Conservation (phyloP, 1,140 invertebrate species). For the Hypothenemus hampei region DNA sequence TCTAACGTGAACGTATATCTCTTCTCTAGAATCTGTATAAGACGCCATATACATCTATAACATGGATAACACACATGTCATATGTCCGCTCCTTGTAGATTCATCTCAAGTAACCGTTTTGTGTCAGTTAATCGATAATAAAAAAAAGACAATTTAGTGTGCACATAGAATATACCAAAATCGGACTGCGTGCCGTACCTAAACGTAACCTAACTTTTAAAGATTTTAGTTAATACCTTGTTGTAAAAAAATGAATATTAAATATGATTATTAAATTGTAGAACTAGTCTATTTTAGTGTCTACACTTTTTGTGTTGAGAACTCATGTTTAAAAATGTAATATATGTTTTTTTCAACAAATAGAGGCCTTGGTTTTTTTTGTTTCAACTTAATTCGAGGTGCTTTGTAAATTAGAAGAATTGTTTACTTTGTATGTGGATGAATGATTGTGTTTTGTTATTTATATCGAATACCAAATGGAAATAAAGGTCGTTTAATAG, state of each 20-base stretch:
- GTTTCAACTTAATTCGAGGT: neutral
- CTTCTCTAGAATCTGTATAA: constrained; percentile 11
- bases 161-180: constrained; percentile 9
- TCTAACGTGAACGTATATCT: too few relatives aligned
- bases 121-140: constrained; percentile 21
- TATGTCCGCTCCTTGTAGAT: constrained; percentile 16
- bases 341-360: constrained; percentile 15
- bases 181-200: constrained; percentile 22
- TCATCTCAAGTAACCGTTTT: constrained; percentile 11
- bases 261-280: constrained; percentile 17
- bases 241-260: constrained; percentile 23
- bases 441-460: too few relatives aligned
- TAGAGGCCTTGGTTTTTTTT: constrained; percentile 8
- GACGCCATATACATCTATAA: constrained; percentile 6
- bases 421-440: too few relatives aligned
- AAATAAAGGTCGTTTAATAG: too few relatives aligned
- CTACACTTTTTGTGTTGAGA: constrained; percentile 14
- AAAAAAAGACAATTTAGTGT: constrained; percentile 19
- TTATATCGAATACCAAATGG: too few relatives aligned
- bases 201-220: constrained; percentile 15
- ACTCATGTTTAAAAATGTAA: constrained; percentile 10
- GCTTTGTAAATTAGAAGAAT: too few relatives aligned
- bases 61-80: constrained; percentile 8
- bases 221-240: constrained; percentile 11
- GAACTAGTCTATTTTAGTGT: constrained; percentile 19